A percentile compares a stretch with the other conserved stretches of the same genome.
These are phyloP conservation scores for Plecotus auritus DNA, from an alignment of 2,113 vertebrate genomes.

Conservation along the genomic window DNA sequence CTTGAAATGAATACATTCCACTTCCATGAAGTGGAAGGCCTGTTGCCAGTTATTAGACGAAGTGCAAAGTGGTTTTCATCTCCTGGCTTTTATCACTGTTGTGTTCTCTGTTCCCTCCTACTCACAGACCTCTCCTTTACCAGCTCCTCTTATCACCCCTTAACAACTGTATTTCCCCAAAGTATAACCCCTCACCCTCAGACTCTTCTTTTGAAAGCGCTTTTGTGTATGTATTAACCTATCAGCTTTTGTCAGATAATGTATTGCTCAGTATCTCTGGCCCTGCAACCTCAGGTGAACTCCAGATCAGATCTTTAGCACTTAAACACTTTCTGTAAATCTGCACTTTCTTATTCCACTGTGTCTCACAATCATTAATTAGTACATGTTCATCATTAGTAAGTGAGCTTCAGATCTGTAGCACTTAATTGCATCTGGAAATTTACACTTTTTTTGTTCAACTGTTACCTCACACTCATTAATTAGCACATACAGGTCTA, in stretches of 20 bases:
- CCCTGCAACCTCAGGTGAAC: not conserved
- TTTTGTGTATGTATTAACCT: not conserved
- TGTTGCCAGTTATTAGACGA: not conserved
- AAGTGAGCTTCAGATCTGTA: not conserved
- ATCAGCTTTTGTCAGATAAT: not conserved
- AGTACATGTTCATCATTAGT: not conserved
- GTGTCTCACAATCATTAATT: not conserved
- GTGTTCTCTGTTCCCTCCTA: not conserved
- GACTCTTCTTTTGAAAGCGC: not conserved
- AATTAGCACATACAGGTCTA: not conserved
- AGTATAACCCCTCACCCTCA: not conserved
- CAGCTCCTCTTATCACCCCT: not conserved
- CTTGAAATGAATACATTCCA: not conserved
- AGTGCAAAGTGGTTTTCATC: not conserved
- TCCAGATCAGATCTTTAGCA: not conserved
- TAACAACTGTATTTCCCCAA: not conserved
- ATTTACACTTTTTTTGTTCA: not conserved
- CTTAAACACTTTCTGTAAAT: not conserved
- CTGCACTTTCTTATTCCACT: not conserved
- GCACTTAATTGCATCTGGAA: not conserved
- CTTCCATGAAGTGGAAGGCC: not conserved
- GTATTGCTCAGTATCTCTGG: not conserved
- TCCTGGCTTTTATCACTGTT: not conserved
- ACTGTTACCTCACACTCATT: not conserved
- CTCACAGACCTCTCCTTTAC: not conserved